These are phyloP conservation scores for Ceraclea dissimilis DNA, from an alignment of 2,888 invertebrate genomes.

Conservation along the genomic window DNA sequence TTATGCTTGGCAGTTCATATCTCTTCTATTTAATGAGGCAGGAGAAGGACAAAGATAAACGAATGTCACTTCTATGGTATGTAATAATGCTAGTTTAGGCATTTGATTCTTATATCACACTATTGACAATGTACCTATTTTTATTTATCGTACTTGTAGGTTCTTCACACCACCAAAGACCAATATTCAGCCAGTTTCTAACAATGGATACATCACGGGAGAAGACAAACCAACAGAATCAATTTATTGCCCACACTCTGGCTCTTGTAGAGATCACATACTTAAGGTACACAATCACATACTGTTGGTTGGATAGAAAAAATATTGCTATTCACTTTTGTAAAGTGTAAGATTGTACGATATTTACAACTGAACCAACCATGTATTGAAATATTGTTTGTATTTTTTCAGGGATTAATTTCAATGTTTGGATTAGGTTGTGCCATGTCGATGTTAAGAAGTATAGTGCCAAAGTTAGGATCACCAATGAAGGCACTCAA, in stretches of 20 bases:
- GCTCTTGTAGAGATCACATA: constrained; percentile 40
- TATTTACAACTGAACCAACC: background rate
- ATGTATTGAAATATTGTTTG: background rate
- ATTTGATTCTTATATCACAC: no score
- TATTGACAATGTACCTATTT: no score
- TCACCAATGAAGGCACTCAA: constrained; percentile 42
- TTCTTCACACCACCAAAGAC: constrained; percentile 46
- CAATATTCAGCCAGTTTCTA: constrained; percentile 28
- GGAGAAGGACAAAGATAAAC: constrained; percentile 40
- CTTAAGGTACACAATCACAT: constrained; percentile 35
- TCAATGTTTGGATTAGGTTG: constrained; percentile 44
- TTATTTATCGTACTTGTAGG: constrained; percentile 33
- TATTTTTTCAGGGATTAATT: constrained; percentile 37
- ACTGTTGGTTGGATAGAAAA: no score
- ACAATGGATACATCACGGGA: constrained; percentile 12
- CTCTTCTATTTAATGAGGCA: constrained; percentile 45
- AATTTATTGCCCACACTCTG: constrained; percentile 42
- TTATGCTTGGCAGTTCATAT: constrained; percentile 46
- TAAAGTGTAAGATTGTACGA: background rate
- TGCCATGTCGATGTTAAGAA: constrained; percentile 42
- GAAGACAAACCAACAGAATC: constrained; percentile 29
- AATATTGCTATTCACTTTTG: no score
- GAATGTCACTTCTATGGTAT: constrained; percentile 45
- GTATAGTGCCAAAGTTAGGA: constrained; percentile 38
- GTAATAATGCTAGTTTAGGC: no score